Evolutionary conservation across 2,888 invertebrate genomes (phyloP).

Genomic region (Acleris cristana): DNA sequence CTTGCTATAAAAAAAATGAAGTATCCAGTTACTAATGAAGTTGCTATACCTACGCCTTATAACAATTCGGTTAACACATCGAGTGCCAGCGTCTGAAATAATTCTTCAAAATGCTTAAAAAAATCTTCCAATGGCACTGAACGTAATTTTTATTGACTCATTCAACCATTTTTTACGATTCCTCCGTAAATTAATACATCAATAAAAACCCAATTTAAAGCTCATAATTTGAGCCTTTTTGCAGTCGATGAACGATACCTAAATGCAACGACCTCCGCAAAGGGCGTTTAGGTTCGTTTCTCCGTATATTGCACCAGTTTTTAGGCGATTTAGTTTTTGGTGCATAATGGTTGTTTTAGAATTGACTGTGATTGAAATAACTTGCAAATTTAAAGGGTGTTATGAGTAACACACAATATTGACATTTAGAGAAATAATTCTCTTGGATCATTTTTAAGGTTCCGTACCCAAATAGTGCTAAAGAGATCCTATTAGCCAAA

Average conservation of each 20-base stretch:
- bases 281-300: conserved; percentile 2
- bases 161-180: conserved; percentile 1
- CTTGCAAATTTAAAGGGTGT: no score
- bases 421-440: no score
- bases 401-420: no score
- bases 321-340: neutral
- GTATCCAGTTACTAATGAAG: no score
- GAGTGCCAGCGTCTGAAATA: no score
- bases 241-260: conserved; percentile 4
- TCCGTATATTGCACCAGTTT: neutral
- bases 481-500: no score
- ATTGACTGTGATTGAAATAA: neutral
- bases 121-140: neutral
- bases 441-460: no score
- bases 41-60: no score
- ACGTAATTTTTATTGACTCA: neutral
- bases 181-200: conserved; percentile 5
- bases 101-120: neutral
- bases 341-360: neutral
- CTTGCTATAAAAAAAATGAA: no score
- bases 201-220: conserved; percentile 6
- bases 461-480: no score
- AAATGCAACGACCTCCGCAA: conserved; percentile 7
- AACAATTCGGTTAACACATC: no score
- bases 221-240: conserved; percentile 4